phyloP scores from a whole-genome alignment of 2,797 vertebrate species.

The Myotis pilosus region DNA sequence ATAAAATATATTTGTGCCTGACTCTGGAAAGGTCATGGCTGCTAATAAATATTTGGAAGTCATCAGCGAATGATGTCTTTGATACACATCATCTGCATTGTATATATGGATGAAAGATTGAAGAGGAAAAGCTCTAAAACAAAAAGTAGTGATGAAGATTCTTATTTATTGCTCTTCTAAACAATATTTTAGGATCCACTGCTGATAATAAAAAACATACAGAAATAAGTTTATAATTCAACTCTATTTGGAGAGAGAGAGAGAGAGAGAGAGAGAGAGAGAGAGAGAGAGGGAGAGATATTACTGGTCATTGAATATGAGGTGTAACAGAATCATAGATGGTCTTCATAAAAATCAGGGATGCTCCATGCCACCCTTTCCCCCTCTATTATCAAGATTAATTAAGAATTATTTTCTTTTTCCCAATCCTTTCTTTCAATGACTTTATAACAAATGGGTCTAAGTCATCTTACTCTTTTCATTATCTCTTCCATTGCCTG shows the following conservation, averaged over 20 bases:
- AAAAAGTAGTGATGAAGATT: not conserved
- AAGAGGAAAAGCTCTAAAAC: not conserved
- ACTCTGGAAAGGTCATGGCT: not conserved
- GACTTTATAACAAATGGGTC: not conserved
- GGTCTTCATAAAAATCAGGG: not conserved
- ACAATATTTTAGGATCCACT: not conserved
- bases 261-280: not conserved
- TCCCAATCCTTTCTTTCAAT: not conserved
- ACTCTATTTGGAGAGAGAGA: not conserved
- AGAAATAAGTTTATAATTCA: not conserved
- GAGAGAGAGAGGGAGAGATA: not conserved
- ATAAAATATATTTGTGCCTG: not conserved
- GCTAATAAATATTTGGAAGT: not conserved
- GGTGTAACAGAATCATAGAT: not conserved
- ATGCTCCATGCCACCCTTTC: not conserved
- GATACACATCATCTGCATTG: not conserved
- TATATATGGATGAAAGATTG: not conserved
- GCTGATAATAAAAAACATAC: not conserved
- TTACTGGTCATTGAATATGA: not conserved
- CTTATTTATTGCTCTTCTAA: not conserved
- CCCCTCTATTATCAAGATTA: not conserved
- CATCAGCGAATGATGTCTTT: not conserved
- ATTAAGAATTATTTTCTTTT: not conserved
- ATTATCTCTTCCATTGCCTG: not conserved
- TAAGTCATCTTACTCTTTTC: not conserved